Base-by-base conservation (phyloP, 2,888 invertebrate genomes). In the Lumbricus terrestris region DNA sequence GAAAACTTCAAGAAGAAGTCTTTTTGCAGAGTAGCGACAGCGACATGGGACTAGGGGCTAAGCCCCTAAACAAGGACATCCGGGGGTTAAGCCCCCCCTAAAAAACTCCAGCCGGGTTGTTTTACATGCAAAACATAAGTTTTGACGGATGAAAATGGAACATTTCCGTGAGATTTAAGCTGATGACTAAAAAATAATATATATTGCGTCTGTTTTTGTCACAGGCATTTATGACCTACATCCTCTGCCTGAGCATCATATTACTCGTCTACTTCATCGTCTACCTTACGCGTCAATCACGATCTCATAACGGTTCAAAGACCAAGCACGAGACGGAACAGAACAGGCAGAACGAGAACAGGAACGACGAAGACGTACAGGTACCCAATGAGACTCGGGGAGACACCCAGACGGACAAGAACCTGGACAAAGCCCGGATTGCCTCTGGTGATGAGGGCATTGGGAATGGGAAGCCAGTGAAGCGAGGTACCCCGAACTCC, bases 191-290 rank as follows among this genome's bases (percentile, higher is more conserved):
- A n/a, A n/a, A n/a, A n/a, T n/a, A n/a, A n/a, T n/a, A n/a, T n/a
- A n/a, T n/a, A n/a, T n/a, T n/a, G n/a, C n/a, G n/a, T n/a, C n/a
- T n/a, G n/a, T n/a, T n/a, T n/a, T n/a, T n/a, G n/a, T n/a, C n/a
- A n/a, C n/a, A 90, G 90, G 88, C 83, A 18, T 90, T 89, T 37
- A n/a, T 90, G 33, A 88, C 89, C 18, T 88, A 82, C 40, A 89
- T 38, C 23, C 82, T 90, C 0, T 89, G 88, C 11, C 33, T 88
- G 23, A 89, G 88, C 33, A 89, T 82, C 29, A 34, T 89, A 29
- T 82, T 90, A 11, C 83, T 90, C n/a, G 34, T 90, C 82, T 90
- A 89, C 83, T 82, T 90, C 37, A 35, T 90, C 35, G 47, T 90
- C 83, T 90, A 40, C 83, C 82, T 69, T 20, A 34, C 83, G 69